Evolutionary conservation across 1,140 invertebrate species (phyloP).

Genomic region (Penaeus chinensis): DNA sequence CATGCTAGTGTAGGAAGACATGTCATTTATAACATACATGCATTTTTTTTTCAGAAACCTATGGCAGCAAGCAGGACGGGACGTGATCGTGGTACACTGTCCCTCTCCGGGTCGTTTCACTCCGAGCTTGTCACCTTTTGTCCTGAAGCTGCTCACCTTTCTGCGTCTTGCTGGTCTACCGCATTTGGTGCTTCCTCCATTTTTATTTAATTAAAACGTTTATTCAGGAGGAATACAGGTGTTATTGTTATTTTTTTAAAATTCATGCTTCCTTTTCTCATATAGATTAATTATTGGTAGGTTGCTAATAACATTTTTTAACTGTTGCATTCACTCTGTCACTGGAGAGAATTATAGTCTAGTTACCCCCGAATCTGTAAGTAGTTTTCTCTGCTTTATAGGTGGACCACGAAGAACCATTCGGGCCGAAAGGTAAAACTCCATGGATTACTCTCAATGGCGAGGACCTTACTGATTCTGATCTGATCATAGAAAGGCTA

Average conservation of each 20-base stretch:
- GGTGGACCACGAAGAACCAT: conserved; percentile 65
- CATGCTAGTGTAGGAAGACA: too few relatives aligned
- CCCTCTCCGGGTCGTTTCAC: conserved; percentile 46
- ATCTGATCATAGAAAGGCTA: conserved; percentile 68
- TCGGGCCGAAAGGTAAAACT: conserved; percentile 65
- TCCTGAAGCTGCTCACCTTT: conserved; percentile 65
- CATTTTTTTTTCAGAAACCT: neutral
- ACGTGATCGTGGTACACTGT: conserved; percentile 63
- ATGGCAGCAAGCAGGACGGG: conserved; percentile 28
- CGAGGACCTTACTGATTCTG: conserved; percentile 68
- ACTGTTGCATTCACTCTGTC: too few relatives aligned
- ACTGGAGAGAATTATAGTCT: too few relatives aligned
- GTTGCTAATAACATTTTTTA: too few relatives aligned
- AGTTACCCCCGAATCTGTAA: too few relatives aligned
- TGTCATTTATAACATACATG: too few relatives aligned
- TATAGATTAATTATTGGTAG: too few relatives aligned
- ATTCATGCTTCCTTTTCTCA: too few relatives aligned
- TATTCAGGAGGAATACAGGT: too few relatives aligned
- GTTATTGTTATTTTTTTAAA: too few relatives aligned
- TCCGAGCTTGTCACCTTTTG: conserved; percentile 65
- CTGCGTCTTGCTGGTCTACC: conserved; percentile 65
- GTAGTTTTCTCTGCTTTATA: neutral
- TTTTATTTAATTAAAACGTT: too few relatives aligned
- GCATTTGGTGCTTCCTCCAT: conserved; percentile 59
- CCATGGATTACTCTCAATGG: conserved; percentile 71